These are phyloP conservation scores for Catharus bicknelli DNA, from an alignment of 2,113 vertebrate genomes.

Conservation along the genomic window DNA sequence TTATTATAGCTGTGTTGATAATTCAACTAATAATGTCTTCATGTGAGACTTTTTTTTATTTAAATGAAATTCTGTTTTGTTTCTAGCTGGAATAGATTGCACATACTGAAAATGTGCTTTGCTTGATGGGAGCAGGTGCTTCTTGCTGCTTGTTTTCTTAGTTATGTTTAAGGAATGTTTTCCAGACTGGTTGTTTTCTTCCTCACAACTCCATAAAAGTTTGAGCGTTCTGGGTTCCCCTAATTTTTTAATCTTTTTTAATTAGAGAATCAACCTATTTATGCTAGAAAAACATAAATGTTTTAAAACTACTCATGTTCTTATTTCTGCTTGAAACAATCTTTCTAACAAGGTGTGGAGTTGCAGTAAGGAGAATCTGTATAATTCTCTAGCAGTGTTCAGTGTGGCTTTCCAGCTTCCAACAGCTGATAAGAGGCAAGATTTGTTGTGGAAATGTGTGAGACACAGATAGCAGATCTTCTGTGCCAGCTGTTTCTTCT, in stretches of 20 bases:
- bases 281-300: not conserved
- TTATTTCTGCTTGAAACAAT: not conserved
- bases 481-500: not conserved
- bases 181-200: not conserved
- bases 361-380: not conserved
- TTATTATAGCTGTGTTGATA: not conserved
- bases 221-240: not conserved
- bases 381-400: not conserved
- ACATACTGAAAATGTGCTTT: not conserved
- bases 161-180: not conserved
- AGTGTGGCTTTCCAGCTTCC: not conserved
- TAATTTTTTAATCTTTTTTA: not conserved
- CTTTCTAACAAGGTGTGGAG: not conserved
- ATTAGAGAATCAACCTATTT: not conserved
- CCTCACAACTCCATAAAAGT: not conserved
- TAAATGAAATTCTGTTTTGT: not conserved
- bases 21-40: not conserved
- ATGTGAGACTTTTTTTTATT: not conserved
- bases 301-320: not conserved
- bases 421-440: not conserved
- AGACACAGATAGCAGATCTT: not conserved
- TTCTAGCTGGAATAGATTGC: not conserved
- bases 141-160: not conserved
- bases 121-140: not conserved
- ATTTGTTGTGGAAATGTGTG: not conserved